Evolutionary conservation across 2,797 vertebrate genomes (phyloP).

Genomic region (Tolypeutes matacus): DNA sequence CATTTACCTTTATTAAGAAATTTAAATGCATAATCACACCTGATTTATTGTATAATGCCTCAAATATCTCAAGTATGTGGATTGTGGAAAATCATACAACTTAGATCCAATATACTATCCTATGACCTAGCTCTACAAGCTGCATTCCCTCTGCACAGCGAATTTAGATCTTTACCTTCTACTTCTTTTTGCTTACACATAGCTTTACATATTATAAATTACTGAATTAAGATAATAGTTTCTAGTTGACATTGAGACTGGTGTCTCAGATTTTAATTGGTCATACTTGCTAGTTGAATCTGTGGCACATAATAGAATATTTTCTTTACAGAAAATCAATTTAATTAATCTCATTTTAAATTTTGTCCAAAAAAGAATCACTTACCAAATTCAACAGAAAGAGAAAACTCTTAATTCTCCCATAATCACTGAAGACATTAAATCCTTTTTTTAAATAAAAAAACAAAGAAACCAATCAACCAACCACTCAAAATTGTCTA

Average conservation of each 20-base stretch:
- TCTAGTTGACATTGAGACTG: not conserved
- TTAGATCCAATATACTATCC: not conserved
- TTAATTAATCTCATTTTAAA: not conserved
- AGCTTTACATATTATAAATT: not conserved
- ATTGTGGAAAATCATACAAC: not conserved
- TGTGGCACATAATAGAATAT: not conserved
- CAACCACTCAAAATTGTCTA: not conserved
- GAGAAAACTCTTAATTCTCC: not conserved
- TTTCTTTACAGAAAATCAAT: conserved; percentile 32
- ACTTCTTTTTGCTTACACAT: not conserved
- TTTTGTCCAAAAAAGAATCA: not conserved
- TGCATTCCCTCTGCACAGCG: not conserved
- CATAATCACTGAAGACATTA: conserved; percentile 1
- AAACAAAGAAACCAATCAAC: not conserved
- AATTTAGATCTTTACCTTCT: not conserved
- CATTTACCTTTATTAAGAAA: not conserved
- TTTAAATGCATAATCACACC: not conserved
- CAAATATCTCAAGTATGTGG: not conserved
- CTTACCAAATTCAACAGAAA: not conserved
- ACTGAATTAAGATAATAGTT: not conserved
- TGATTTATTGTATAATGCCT: not conserved
- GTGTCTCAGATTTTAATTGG: not conserved
- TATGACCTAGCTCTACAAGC: not conserved
- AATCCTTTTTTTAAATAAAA: not conserved
- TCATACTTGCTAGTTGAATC: not conserved